Conservation (phyloP, 2,888 invertebrate genomes). For the Pimpla rufipes region DNA sequence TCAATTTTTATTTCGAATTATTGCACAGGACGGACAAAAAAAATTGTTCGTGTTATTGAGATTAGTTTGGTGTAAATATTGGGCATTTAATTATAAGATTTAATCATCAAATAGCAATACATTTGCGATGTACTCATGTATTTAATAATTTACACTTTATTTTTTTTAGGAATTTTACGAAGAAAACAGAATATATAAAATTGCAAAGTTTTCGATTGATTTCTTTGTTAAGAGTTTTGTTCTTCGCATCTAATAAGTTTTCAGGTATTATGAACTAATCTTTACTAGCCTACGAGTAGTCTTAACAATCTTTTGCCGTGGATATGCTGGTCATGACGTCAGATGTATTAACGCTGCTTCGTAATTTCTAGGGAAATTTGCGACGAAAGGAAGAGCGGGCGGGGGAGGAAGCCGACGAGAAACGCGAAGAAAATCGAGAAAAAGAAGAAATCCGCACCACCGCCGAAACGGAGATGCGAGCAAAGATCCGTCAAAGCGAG, state of each 20-base stretch:
- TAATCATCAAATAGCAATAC: not conserved
- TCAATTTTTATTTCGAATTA: not conserved
- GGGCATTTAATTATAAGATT: not conserved
- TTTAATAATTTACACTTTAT: not conserved
- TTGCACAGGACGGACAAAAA: not conserved
- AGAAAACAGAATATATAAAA: not conserved
- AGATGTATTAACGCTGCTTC: slow-evolving; percentile 15
- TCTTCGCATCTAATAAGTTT: slow-evolving; percentile 28
- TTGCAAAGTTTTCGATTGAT: slow-evolving; percentile 2
- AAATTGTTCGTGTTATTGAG: not conserved
- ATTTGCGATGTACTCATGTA: not conserved
- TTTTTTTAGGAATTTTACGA: not conserved
- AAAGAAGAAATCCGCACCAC: slow-evolving; percentile 17
- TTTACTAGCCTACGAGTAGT: not conserved
- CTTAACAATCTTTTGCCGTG: not conserved
- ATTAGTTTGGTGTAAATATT: not conserved
- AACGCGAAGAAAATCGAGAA: slow-evolving; percentile 47
- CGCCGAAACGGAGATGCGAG: slow-evolving; percentile 29
- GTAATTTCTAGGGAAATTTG: slow-evolving; percentile 24
- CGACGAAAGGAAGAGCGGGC: slow-evolving; percentile 56
- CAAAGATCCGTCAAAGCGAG: slow-evolving; percentile 52
- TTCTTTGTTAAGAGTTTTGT: slow-evolving; percentile 21
- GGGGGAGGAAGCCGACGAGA: slow-evolving; percentile 49
- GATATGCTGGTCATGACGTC: not conserved
- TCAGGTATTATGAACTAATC: slow-evolving; percentile 32